phyloP scores from a whole-genome alignment of 1,140 invertebrate genomes.

The Idris sp. region DNA sequence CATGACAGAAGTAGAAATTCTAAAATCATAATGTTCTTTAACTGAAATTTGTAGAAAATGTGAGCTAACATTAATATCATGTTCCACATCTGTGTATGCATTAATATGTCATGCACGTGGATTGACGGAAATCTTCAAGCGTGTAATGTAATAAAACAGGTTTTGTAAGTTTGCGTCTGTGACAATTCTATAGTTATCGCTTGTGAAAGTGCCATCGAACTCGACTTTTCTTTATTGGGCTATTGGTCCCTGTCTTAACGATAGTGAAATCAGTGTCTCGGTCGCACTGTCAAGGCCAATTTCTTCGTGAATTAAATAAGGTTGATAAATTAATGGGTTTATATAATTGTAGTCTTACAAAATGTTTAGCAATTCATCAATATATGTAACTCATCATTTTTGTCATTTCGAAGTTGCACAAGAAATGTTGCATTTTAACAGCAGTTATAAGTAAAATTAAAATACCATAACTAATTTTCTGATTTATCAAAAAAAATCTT shows the following conservation, averaged over 20 bases:
- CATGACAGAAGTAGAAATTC: no score
- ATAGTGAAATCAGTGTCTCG: slow-evolving; percentile 60
- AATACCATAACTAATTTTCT: no score
- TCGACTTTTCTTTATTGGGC: slow-evolving; percentile 60
- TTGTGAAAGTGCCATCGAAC: slow-evolving; percentile 76
- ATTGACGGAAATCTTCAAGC: slow-evolving; percentile 49
- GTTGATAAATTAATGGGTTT: slow-evolving; percentile 18
- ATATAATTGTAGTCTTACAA: slow-evolving; percentile 3
- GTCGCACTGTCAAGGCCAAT: slow-evolving; percentile 74
- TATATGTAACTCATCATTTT: slow-evolving; percentile 1
- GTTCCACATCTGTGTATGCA: slow-evolving; percentile 14
- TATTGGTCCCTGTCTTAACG: slow-evolving; percentile 54
- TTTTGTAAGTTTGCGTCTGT: slow-evolving; percentile 57
- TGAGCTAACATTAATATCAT: slow-evolving; percentile 12
- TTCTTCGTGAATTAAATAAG: slow-evolving; percentile 26
- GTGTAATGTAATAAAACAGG: slow-evolving; percentile 63
- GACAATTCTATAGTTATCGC: slow-evolving; percentile 65
- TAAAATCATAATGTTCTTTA: no score
- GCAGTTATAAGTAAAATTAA: no score
- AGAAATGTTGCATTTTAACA: no score
- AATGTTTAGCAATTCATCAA: not conserved
- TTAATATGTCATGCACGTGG: slow-evolving; percentile 34
- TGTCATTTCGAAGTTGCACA: not conserved
- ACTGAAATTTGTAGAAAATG: slow-evolving; percentile 2
- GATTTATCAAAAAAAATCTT: no score